These are phyloP conservation scores for Sphecodes monilicornis DNA, from an alignment of 2,888 invertebrate species.

Conservation along the genomic window DNA sequence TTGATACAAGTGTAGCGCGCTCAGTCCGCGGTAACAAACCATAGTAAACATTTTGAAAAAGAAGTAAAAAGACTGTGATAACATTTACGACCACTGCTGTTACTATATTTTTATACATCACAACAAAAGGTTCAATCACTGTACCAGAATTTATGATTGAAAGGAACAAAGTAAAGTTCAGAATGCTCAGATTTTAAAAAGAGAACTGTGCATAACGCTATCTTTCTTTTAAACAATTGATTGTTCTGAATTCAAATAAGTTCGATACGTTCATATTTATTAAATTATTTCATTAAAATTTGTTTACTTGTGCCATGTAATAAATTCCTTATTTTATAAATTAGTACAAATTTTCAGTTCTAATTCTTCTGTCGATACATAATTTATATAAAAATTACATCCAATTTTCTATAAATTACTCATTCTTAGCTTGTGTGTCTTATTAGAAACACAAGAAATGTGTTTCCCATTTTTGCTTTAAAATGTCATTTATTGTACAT, in stretches of 20 bases:
- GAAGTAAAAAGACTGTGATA: not conserved
- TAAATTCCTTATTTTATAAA: not conserved
- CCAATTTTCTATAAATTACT: not conserved
- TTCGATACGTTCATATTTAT: not conserved
- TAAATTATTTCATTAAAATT: not conserved
- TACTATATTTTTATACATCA: not conserved
- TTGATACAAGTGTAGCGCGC: not conserved
- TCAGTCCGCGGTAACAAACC: not conserved
- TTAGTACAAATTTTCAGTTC: not conserved
- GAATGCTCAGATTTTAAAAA: not conserved
- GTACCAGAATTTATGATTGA: not conserved
- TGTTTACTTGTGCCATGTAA: too few species aligned
- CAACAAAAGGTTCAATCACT: not conserved
- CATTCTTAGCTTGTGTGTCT: not conserved
- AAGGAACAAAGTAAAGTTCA: not conserved
- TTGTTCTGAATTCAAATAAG: not conserved
- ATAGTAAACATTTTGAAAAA: not conserved
- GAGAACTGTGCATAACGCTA: not conserved
- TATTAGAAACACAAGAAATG: too few species aligned
- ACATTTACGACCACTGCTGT: not conserved
- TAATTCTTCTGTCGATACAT: not conserved
- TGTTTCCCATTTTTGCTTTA: too few species aligned
- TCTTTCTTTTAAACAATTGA: not conserved
- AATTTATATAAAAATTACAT: not conserved
- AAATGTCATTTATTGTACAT: not conserved